Base-by-base conservation (phyloP, 2,888 invertebrate species). In the Zaprionus bogoriensis region DNA sequence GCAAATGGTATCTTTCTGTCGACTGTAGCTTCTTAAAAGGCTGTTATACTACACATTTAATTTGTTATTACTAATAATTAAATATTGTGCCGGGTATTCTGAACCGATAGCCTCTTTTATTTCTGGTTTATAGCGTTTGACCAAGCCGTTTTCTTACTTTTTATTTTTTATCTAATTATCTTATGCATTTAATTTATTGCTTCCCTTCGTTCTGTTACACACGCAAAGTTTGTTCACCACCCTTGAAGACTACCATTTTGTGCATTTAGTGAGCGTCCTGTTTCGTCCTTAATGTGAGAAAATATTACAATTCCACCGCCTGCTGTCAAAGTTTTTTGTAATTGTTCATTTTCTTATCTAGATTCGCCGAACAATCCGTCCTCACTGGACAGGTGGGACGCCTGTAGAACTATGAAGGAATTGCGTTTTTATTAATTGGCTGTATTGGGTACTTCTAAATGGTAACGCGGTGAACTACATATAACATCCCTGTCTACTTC, bases 101-200 rank as follows among this genome's bases (percentile, higher is more conserved):
- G 32, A 12, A 36, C 14, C 3, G 7, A 36, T 7, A 17, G 9
- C n/a, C 7, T 17, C 17, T 17, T 17, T 2, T 14, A 17, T 17
- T 17, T 36, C 7, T 36, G 9, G 3, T 36, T 7, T 36, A 17
- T 14, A 7, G 66, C 67, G 60, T 14, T 5, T 39, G 14, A 4
- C 27, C 28, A 9, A 44, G 30, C 39, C 14, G 4, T 41, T 45
- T 51, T 67, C 72, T 39, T 25, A 25, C 36, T 74, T 66, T 81
- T 87, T 79, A 85, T 82, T 87, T 88, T 87, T 68, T 77, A 87
- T 79, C 88, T 87, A 89, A 89, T 89, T 89, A 88, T 90, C 88
- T 81, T 89, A 87, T 85, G 77, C 77, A 85, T 79, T 89, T 88
- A 90, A 90, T 90, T 90, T 90, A 90, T 90, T 71, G 88, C 54